Evolutionary conservation across 2,113 vertebrate species (phyloP), one percentile per base, ranked within the genome.

Genomic region (Irena cyanogastra): DNA sequence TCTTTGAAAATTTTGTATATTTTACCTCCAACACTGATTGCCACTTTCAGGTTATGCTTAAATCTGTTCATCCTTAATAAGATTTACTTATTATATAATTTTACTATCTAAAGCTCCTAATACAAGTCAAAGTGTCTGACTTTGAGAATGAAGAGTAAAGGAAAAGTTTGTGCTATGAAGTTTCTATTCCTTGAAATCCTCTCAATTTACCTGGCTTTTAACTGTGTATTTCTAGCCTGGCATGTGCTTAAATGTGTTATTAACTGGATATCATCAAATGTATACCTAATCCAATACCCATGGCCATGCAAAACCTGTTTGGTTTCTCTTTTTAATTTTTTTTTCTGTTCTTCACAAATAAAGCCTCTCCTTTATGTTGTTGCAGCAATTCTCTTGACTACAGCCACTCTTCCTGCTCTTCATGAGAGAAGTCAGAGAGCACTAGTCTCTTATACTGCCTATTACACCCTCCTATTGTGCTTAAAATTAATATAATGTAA

Each of bases 401-500:
- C 10, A 61, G 20, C 9, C 31, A 57, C 18, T 23, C 2, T 31
- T 79, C 26, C 16, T 16, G 10, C 15, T 90, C 91, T 94, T 59
- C 57, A 61, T 28, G 47, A 39, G 17, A 77, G 33, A 61, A 86
- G 49, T 44, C 24, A 84, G 52, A 66, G 71, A 89, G 30, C 49
- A 37, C 52, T 85, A 26, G 59, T 42, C 5, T 63, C 17, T 84
- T 76, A 23, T 28, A 42, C 16, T 85, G 27, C 16, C 19, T 70
- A 41, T 61, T 83, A 30, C 28, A 75, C 18, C 28, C 52, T 59
- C 33, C 21, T 84, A 66, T 95, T 75, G 41, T 83, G 54, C 27
- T 86, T 89, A 77, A 11, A 91, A 80, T 89, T 86, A 94, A 63
- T 79, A 81, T 69, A 93, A 78, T 94, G 95, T 93, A 92, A 96